Evolutionary conservation across 2,113 vertebrate genomes (phyloP), one percentile per base, ranked within the genome.

Genomic region (Trematocara macrostoma): DNA sequence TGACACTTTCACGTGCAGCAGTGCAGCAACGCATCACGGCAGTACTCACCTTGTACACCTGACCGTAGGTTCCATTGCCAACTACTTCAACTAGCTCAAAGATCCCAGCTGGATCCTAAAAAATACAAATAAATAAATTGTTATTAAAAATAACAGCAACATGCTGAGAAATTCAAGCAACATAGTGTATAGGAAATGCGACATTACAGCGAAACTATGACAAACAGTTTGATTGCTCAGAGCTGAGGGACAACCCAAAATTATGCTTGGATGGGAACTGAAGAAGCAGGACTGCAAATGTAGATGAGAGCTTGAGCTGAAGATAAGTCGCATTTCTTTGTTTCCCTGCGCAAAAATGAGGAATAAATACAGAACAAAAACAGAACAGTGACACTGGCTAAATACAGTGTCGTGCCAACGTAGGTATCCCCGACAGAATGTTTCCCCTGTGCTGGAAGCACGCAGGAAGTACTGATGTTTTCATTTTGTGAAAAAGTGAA

Each of bases 41-140:
- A 51, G 18, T 18, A 38, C 97, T 96, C 96, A 98, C 97, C 97
- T 98, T 98, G 95, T 98, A 98, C 82, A 97, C 96, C 80, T 97
- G 96, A 18, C 96, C 96, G 69, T 97, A 97, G 78, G 96, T 97
- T 18, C 96, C 96, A 90, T 97, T 97, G 69, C 96, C 96, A 34
- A 97, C 96, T 8, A 98, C 97, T 88, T 98, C 97, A 53, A 98
- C 97, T 92, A 98, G 96, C 95, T 98, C 98, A 61, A 98, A 98
- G 93, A 98, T 98, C 20, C 98, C 98, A 14, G 97, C 98, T 78
- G 98, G 98, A 92, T 98, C 97, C 97, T 98, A 76, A 51, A 51
- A 49, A 45, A 15, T 11, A 67, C 34, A 64, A 69, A 69, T 5
- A 42, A 69, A 69, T 23, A 69, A 69, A 42, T 69, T 8, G 16